phyloP scores from a whole-genome alignment of 2,113 vertebrate genomes.

The Macquaria ambigua region DNA sequence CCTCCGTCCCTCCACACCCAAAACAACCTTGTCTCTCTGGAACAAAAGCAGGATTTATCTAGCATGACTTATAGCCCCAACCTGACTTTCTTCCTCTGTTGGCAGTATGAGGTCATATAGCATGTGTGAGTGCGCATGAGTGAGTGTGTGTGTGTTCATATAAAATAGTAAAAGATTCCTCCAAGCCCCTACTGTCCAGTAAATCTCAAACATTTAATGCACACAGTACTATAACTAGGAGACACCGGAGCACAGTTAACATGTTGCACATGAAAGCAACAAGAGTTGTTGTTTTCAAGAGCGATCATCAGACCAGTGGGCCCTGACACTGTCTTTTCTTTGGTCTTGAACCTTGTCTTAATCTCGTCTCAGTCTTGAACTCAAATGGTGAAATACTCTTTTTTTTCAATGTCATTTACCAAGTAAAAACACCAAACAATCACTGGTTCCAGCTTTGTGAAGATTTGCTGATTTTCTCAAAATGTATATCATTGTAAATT shows the following conservation, averaged over 20 bases:
- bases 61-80: slow-evolving; percentile 79
- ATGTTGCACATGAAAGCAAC: slow-evolving; percentile 26
- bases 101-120: slow-evolving; percentile 73
- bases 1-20: slow-evolving; percentile 73
- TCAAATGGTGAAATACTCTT: neutral
- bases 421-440: neutral
- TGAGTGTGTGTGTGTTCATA: slow-evolving; percentile 54
- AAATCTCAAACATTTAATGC: slow-evolving; percentile 60
- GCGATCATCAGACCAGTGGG: neutral
- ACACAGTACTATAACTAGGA: slow-evolving; percentile 8
- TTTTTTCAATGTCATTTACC: neutral
- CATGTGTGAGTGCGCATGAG: slow-evolving; percentile 64
- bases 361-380: neutral
- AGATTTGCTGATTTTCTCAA: neutral
- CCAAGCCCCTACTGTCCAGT: slow-evolving; percentile 44
- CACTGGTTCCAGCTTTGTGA: neutral
- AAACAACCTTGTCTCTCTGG: slow-evolving; percentile 83
- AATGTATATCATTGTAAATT: neutral
- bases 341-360: neutral
- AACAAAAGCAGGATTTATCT: slow-evolving; percentile 83
- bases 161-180: slow-evolving; percentile 66
- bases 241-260: neutral
- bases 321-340: neutral
- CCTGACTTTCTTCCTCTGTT: slow-evolving; percentile 70
- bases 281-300: slow-evolving; percentile 7